Conservation (phyloP, 2,113 vertebrate genomes). For the Brachyhypopomus gauderio region DNA sequence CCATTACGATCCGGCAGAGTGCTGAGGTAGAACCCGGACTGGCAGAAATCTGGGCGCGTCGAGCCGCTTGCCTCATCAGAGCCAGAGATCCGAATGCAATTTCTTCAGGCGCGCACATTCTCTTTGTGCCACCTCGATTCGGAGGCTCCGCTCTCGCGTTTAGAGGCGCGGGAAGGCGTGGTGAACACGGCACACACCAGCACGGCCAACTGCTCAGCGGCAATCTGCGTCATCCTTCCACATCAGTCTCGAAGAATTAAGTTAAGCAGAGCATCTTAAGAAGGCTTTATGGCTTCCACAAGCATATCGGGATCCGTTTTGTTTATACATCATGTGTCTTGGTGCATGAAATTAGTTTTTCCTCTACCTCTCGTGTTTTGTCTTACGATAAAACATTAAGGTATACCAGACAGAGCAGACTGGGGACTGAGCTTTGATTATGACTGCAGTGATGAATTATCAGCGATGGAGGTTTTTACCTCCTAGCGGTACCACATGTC, state of each 20-base stretch:
- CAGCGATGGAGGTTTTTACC: conserved; percentile 17
- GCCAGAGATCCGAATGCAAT: conserved; percentile 43
- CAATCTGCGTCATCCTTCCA: conserved; percentile 42
- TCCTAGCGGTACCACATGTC: conserved; percentile 19
- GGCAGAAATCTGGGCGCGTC: background rate
- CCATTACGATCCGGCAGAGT: conserved; percentile 9
- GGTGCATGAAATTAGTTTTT: conserved; percentile 68
- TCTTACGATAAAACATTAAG: conserved; percentile 51
- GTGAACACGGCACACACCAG: background rate
- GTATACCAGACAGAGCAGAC: conserved; percentile 29
- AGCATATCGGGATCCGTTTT: conserved; percentile 62
- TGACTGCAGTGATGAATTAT: conserved; percentile 33
- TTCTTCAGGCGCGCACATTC: conserved; percentile 18
- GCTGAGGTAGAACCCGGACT: conserved; percentile 15
- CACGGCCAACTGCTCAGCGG: conserved; percentile 28
- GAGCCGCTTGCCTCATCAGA: conserved; percentile 24
- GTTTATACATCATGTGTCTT: conserved; percentile 64
- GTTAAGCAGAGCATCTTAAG: conserved; percentile 58
- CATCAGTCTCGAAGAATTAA: conserved; percentile 57
- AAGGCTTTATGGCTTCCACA: conserved; percentile 59
- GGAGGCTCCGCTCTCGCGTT: conserved; percentile 48
- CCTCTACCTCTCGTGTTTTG: conserved; percentile 46
- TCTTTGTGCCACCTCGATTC: conserved; percentile 46
- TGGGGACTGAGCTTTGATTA: conserved; percentile 34
- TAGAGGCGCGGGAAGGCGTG: conserved; percentile 14